A percentile compares a stretch with the other conserved stretches of the same genome.
These are phyloP conservation scores for Andrena bicolor DNA, from an alignment of 2,888 invertebrate species.

Conservation along the genomic window DNA sequence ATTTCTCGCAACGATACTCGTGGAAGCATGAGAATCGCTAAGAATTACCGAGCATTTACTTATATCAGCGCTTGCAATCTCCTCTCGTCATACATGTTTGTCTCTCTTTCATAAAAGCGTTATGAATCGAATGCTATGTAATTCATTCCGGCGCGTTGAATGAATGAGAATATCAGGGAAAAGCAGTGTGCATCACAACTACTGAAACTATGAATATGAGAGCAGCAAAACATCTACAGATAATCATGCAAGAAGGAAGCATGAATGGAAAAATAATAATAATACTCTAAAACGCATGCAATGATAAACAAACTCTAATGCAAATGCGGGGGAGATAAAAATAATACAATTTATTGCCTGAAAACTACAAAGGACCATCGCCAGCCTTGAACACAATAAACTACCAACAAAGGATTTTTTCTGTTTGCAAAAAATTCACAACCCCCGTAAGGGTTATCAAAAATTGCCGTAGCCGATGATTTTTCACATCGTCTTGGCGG, in stretches of 20 bases:
- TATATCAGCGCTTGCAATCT: constrained; percentile 10
- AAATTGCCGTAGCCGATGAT: constrained; percentile 95
- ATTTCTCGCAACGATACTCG: constrained; percentile 19
- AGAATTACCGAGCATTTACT: constrained; percentile 22
- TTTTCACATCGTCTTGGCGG: constrained; percentile 95
- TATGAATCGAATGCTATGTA: constrained; percentile 28
- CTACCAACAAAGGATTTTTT: constrained; percentile 29
- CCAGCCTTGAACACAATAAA: too few relatives aligned
- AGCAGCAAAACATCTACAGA: neutral
- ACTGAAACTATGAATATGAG: neutral
- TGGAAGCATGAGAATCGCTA: constrained; percentile 12
- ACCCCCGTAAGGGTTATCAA: constrained; percentile 87
- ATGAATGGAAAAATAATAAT: neutral
- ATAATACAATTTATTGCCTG: neutral
- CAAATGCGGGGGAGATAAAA: too few relatives aligned
- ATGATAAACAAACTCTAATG: too few relatives aligned
- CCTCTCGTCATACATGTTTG: constrained; percentile 13
- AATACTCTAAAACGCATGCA: too few relatives aligned
- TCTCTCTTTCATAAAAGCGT: constrained; percentile 19
- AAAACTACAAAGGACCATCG: neutral
- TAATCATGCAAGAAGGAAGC: neutral
- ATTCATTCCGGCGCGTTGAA: neutral
- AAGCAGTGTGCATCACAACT: neutral
- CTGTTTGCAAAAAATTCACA: constrained; percentile 61
- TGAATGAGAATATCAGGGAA: neutral